These are phyloP conservation scores for Agapornis roseicollis DNA, from an alignment of 2,113 vertebrate species.

Conservation along the genomic window DNA sequence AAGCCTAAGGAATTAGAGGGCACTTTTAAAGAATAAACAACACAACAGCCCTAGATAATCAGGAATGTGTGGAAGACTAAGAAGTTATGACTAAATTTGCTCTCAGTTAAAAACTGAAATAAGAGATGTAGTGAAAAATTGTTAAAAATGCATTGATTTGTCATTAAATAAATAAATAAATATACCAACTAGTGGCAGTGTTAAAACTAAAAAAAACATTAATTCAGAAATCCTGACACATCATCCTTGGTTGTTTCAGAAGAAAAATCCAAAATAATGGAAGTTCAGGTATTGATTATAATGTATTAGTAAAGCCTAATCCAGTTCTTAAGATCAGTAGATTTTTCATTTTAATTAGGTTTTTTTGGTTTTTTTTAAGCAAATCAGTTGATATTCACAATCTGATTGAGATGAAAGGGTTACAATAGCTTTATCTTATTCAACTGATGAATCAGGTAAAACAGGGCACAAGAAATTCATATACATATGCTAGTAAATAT, in stretches of 20 bases:
- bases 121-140: background rate
- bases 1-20: background rate
- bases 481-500: background rate
- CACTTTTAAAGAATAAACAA: background rate
- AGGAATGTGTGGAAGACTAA: background rate
- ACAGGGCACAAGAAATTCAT: background rate
- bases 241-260: background rate
- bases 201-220: background rate
- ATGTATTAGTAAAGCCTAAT: conserved; percentile 4
- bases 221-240: background rate
- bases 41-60: background rate
- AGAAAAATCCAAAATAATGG: conserved; percentile 46
- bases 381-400: conserved; percentile 42
- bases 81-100: background rate
- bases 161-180: background rate
- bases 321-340: background rate
- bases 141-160: background rate
- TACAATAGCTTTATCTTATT: conserved; percentile 1
- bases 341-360: conserved; percentile 31
- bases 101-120: background rate
- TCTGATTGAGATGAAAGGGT: conserved; percentile 37
- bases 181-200: background rate
- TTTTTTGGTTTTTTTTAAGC: background rate
- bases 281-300: conserved; percentile 33
- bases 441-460: background rate